phyloP scores from a whole-genome alignment of 2,113 vertebrate genomes.

The Bubo scandiacus region DNA sequence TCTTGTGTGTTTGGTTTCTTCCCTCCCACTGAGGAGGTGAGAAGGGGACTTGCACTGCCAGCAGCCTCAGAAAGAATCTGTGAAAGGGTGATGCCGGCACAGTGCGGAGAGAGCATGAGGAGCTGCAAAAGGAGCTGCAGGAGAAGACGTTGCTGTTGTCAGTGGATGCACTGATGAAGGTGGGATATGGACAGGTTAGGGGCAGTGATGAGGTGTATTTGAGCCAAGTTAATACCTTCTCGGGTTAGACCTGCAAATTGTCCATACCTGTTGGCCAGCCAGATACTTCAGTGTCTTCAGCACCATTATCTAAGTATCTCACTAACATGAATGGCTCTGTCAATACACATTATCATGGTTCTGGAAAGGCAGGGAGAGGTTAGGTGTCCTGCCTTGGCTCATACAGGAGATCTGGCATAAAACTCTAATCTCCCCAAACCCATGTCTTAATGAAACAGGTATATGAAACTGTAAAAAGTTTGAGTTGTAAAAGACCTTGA shows the following conservation, averaged over 20 bases:
- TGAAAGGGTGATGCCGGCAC: background rate
- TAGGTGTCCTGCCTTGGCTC: background rate
- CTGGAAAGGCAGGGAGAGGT: background rate
- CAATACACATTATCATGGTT: background rate
- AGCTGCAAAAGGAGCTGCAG: background rate
- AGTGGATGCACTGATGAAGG: background rate
- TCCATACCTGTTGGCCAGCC: background rate
- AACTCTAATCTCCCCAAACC: background rate
- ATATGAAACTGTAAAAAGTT: background rate
- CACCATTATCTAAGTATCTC: background rate
- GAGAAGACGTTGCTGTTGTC: background rate
- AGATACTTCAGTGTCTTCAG: background rate
- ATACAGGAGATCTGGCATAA: background rate
- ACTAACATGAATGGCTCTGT: background rate
- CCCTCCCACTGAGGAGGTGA: background rate
- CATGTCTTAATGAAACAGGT: rapidly evolving
- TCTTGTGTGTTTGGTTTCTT: background rate
- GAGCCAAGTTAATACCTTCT: background rate
- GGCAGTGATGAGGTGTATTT: background rate
- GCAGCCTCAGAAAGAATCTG: background rate
- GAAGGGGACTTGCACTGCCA: background rate
- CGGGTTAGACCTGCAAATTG: background rate
- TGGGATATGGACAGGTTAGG: background rate
- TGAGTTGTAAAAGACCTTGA: background rate
- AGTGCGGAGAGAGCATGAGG: background rate